Percentiles rank a stretch among this genome's conserved stretches.
phyloP scores from a whole-genome alignment of 2,113 vertebrate species.

The Tringa solitaria region DNA sequence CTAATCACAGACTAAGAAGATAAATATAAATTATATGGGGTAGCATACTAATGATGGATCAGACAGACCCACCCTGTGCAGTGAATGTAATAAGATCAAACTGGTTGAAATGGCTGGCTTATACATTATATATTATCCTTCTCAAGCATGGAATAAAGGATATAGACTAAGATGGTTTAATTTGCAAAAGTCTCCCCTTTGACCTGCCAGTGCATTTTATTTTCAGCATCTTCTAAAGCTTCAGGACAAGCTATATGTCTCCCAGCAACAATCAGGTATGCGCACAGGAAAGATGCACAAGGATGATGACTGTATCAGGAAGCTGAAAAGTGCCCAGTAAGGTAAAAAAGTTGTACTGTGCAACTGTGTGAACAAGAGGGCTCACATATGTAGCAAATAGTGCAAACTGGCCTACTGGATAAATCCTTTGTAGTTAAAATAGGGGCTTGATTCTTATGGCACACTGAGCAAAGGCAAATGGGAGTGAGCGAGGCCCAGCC shows the following conservation, averaged over 20 bases:
- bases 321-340: not conserved
- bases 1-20: constrained; percentile 25
- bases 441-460: not conserved
- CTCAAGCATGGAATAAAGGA: not conserved
- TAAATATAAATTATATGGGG: constrained; percentile 5
- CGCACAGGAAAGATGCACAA: not conserved
- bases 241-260: not conserved
- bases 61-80: not conserved
- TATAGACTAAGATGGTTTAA: not conserved
- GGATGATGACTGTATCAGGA: not conserved
- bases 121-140: not conserved
- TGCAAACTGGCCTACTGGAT: not conserved
- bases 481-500: not conserved
- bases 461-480: not conserved
- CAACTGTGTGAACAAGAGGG: not conserved
- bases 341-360: not conserved
- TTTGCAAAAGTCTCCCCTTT: not conserved
- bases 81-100: not conserved
- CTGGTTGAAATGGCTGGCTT: not conserved
- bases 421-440: not conserved
- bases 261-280: not conserved
- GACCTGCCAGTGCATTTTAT: not conserved
- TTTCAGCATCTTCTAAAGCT: not conserved
- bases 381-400: not conserved
- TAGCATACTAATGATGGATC: not conserved